These are phyloP conservation scores for Campaea margaritaria DNA, from an alignment of 2,888 invertebrate species.

Conservation along the genomic window DNA sequence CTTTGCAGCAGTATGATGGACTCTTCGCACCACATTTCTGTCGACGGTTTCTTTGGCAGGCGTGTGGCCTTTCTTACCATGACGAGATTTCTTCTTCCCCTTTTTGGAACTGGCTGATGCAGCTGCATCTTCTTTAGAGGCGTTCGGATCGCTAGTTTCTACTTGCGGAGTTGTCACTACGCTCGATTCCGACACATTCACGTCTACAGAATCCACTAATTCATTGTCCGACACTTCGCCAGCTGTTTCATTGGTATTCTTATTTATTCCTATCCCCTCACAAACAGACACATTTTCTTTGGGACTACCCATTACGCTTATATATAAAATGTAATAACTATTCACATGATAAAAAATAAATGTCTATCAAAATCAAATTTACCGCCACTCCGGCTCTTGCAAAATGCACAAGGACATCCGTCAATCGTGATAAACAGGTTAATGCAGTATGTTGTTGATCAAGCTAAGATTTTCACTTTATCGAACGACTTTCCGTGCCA, in stretches of 20 bases:
- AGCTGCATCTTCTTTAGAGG: constrained; percentile 68
- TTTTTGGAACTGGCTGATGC: constrained; percentile 65
- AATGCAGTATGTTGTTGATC: constrained; percentile 64
- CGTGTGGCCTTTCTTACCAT: constrained; percentile 74
- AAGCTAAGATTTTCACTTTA: constrained; percentile 28
- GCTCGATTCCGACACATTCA: constrained; percentile 54
- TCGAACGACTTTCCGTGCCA: constrained; percentile 1
- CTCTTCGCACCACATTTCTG: constrained; percentile 69
- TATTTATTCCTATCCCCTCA: constrained; percentile 59
- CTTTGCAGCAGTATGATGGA: constrained; percentile 75
- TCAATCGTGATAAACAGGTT: constrained; percentile 83
- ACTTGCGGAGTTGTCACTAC: constrained; percentile 45
- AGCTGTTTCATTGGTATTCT: constrained; percentile 59
- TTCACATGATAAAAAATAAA: constrained; percentile 62
- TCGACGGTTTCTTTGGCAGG: constrained; percentile 73
- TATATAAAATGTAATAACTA: constrained; percentile 38
- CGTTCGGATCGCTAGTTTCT: constrained; percentile 54
- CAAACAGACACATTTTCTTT: constrained; percentile 65
- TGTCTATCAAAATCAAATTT: constrained; percentile 74
- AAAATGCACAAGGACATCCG: constrained; percentile 83
- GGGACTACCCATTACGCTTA: constrained; percentile 73
- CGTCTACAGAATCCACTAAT: constrained; percentile 58
- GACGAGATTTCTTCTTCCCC: constrained; percentile 77
- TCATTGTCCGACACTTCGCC: constrained; percentile 69
- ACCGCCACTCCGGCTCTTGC: constrained; percentile 79